Conservation (phyloP, 1,140 invertebrate species). For the Pteromalus puparum region DNA sequence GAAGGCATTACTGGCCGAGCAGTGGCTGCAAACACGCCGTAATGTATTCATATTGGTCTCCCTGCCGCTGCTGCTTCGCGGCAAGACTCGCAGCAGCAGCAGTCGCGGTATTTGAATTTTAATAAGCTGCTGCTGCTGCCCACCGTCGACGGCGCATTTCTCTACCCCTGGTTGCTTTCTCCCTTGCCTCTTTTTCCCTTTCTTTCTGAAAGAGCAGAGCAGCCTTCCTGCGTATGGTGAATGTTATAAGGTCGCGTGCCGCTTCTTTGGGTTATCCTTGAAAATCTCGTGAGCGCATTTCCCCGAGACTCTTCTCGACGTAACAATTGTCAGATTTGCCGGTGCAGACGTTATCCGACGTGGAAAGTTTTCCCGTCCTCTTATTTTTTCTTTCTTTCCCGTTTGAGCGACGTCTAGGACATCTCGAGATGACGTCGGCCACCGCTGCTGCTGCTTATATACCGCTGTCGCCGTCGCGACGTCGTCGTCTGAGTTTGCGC, state of each 20-base stretch:
- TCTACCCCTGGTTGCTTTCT: not conserved
- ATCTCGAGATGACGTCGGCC: not conserved
- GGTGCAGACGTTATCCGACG: not conserved
- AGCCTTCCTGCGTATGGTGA: not conserved
- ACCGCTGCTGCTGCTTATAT: too few relatives aligned
- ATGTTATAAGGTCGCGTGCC: too few relatives aligned
- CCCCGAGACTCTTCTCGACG: not conserved
- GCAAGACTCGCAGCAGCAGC: slow-evolving; percentile 49
- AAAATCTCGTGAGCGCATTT: slow-evolving; percentile 24
- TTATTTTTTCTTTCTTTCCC: not conserved
- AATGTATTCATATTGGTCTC: slow-evolving; percentile 68
- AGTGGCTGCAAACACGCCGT: slow-evolving; percentile 64
- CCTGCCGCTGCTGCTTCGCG: slow-evolving; percentile 55
- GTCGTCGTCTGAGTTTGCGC: not conserved
- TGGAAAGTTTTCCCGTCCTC: not conserved
- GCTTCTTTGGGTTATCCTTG: slow-evolving; percentile 2
- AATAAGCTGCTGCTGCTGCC: slow-evolving; percentile 52
- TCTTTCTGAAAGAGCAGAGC: not conserved
- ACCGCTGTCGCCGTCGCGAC: too few relatives aligned
- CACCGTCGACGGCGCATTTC: not conserved
- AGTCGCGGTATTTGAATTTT: slow-evolving; percentile 64
- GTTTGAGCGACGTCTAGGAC: not conserved
- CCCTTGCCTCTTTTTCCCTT: not conserved
- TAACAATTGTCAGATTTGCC: slow-evolving; percentile 12
- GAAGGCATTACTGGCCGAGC: slow-evolving; percentile 61